These are phyloP conservation scores for Sandelia bainsii DNA, from an alignment of 2,797 vertebrate species.

Conservation along the genomic window DNA sequence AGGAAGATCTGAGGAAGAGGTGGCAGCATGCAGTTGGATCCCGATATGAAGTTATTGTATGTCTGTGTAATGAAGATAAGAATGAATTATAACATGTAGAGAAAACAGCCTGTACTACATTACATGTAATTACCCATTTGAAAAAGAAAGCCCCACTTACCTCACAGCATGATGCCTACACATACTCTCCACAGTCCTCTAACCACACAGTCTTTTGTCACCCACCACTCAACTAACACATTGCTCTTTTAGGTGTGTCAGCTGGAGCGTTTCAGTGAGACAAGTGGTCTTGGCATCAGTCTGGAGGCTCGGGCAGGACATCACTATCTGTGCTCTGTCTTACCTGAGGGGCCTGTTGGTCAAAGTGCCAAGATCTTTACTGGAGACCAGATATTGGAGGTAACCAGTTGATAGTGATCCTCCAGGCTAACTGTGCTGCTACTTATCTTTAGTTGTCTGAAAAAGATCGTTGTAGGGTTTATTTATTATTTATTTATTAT, in stretches of 20 bases:
- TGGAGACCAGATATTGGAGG: conserved; percentile 94
- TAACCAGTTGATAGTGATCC: conserved; percentile 64
- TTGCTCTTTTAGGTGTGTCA: conserved; percentile 85
- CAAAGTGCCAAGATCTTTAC: conserved; percentile 87
- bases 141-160: background rate
- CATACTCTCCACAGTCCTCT: background rate
- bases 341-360: conserved; percentile 93
- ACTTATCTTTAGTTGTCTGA: conserved; percentile 10
- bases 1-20: conserved; percentile 83
- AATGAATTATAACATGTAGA: background rate
- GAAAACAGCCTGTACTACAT: background rate
- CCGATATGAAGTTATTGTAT: conserved; percentile 90
- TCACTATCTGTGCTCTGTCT: conserved; percentile 92
- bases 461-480: conserved; percentile 2
- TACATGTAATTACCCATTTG: background rate
- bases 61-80: conserved; percentile 55
- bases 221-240: background rate
- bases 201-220: no score
- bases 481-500: no score
- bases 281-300: conserved; percentile 93
- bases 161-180: background rate
- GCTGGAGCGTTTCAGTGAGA: conserved; percentile 92
- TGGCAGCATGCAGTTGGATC: conserved; percentile 90
- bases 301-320: conserved; percentile 92
- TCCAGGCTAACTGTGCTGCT: background rate